Conservation (phyloP, 1,140 invertebrate genomes). For the Psilanteris sp. region DNA sequence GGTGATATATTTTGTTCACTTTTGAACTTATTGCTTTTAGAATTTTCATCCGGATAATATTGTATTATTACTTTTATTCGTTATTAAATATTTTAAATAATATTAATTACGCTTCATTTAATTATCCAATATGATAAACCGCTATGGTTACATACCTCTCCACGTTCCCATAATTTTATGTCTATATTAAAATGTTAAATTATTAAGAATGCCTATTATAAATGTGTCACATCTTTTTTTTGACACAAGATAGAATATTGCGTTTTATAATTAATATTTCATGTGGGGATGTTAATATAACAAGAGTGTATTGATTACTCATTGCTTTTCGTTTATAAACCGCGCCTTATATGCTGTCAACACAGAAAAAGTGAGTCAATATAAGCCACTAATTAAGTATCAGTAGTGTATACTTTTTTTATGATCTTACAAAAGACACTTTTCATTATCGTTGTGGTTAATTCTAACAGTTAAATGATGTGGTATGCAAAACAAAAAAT, state of each 20-base stretch:
- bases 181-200: no score
- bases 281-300: not conserved
- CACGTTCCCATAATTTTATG: no score
- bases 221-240: no score
- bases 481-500: no score
- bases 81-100: not conserved
- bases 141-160: no score
- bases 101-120: not conserved
- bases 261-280: no score
- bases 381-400: slow-evolving; percentile 36
- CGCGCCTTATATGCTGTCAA: not conserved
- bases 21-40: slow-evolving; percentile 15
- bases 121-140: no score
- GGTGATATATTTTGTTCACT: slow-evolving; percentile 25
- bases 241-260: no score
- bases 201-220: no score
- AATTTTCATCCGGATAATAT: slow-evolving; percentile 34
- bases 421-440: slow-evolving; percentile 23
- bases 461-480: no score
- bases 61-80: not conserved
- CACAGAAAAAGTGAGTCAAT: slow-evolving; percentile 12
- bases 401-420: slow-evolving; percentile 11
- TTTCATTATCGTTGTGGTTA: slow-evolving; percentile 8
- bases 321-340: slow-evolving; percentile 1
- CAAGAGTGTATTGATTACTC: not conserved